These are phyloP conservation scores for Nowickia ferox DNA, from an alignment of 2,888 invertebrate genomes.

Conservation along the genomic window DNA sequence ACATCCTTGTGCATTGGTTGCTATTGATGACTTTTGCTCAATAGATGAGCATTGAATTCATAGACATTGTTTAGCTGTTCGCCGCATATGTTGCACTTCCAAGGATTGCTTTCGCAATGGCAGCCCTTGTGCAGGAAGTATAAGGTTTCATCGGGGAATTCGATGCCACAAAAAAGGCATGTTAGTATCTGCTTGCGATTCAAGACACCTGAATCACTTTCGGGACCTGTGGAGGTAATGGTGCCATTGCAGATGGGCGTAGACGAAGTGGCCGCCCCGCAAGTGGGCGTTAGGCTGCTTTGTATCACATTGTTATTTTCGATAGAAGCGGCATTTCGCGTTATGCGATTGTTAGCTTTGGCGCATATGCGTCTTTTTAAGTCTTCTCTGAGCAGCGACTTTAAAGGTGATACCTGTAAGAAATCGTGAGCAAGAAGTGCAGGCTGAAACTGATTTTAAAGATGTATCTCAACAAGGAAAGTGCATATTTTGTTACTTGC, in stretches of 20 bases:
- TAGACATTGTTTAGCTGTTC: constrained; percentile 97
- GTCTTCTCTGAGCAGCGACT: constrained; percentile 92
- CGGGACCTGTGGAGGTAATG: constrained; percentile 89
- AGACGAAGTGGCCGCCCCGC: constrained; percentile 68
- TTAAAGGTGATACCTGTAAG: constrained; percentile 89
- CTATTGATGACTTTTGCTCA: constrained; percentile 96
- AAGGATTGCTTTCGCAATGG: constrained; percentile 98
- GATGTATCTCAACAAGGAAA: neutral
- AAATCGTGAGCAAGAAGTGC: constrained; percentile 32
- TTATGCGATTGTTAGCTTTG: constrained; percentile 85
- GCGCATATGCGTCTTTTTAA: constrained; percentile 91
- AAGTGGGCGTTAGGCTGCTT: constrained; percentile 73
- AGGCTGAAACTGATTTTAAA: constrained; percentile 31
- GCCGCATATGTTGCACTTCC: constrained; percentile 98
- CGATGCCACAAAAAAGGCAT: constrained; percentile 96
- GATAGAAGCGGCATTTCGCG: constrained; percentile 80
- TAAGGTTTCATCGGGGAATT: constrained; percentile 97
- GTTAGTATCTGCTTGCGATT: constrained; percentile 86
- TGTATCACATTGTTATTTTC: constrained; percentile 82
- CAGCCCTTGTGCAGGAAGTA: constrained; percentile 99
- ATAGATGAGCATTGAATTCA: constrained; percentile 97
- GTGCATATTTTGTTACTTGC: neutral
- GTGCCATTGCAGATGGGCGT: constrained; percentile 85
- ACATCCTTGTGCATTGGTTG: constrained; percentile 77
- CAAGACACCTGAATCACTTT: constrained; percentile 84